phyloP scores from a whole-genome alignment of 2,113 vertebrate species.

The Laterallus jamaicensis region DNA sequence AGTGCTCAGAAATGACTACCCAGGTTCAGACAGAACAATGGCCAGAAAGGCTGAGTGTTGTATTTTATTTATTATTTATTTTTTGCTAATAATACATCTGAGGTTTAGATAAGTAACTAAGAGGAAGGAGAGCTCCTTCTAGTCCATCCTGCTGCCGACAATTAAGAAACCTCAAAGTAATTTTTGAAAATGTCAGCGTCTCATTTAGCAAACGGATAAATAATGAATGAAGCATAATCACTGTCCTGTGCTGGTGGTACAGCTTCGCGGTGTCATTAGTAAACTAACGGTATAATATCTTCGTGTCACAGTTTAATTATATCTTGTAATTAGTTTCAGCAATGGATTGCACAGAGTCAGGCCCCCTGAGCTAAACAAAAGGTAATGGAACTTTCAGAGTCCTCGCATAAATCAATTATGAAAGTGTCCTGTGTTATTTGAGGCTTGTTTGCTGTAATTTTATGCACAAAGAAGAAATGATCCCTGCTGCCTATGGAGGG shows the following conservation, averaged over 20 bases:
- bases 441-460: conserved; percentile 82
- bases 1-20: background rate
- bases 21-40: background rate
- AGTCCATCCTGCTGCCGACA: conserved; percentile 81
- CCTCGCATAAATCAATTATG: conserved; percentile 82
- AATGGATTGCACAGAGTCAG: conserved; percentile 93
- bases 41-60: conserved; percentile 37
- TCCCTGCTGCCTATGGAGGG: conserved; percentile 52
- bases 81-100: conserved; percentile 77
- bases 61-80: background rate
- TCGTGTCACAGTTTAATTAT: conserved; percentile 95
- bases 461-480: conserved; percentile 73
- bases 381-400: conserved; percentile 82
- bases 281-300: conserved; percentile 86
- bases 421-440: conserved; percentile 78
- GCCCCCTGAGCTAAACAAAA: conserved; percentile 87
- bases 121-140: conserved; percentile 76
- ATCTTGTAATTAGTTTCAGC: conserved; percentile 99
- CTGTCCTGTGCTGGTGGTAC: conserved; percentile 91
- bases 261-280: conserved; percentile 90
- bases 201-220: conserved; percentile 98
- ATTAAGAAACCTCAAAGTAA: conserved; percentile 88
- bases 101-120: conserved; percentile 80
- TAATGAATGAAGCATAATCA: conserved; percentile 99
- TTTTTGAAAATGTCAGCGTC: conserved; percentile 96